These are phyloP conservation scores for Cephalopholis sonnerati DNA, from an alignment of 2,113 vertebrate genomes.

Conservation along the genomic window DNA sequence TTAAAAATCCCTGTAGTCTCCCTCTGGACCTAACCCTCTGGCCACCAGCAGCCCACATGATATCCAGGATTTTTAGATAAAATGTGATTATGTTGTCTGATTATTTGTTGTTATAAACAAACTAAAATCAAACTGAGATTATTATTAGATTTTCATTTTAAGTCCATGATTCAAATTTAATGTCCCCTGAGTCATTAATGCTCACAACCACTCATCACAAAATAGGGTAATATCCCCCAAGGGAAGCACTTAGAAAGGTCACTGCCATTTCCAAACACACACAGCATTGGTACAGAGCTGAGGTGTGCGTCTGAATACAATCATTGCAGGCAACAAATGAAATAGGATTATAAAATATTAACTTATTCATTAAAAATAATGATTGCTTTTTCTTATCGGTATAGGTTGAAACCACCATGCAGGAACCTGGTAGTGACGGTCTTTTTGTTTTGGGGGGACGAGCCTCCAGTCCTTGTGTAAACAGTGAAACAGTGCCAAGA, in stretches of 20 bases:
- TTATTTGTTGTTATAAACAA: neutral
- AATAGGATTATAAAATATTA: slow-evolving; percentile 17
- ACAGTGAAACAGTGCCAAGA: slow-evolving; percentile 39
- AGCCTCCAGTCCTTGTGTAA: slow-evolving; percentile 21
- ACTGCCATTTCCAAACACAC: slow-evolving; percentile 24
- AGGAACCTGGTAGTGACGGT: neutral
- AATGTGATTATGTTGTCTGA: neutral
- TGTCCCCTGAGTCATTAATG: slow-evolving; percentile 12
- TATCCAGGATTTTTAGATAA: neutral
- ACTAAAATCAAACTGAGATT: neutral
- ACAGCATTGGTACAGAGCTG: neutral
- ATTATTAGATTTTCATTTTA: too few relatives aligned
- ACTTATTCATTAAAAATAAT: slow-evolving; percentile 26
- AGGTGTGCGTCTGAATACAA: neutral
- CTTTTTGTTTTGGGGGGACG: neutral
- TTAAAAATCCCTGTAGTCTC: too few relatives aligned
- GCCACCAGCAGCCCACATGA: too few relatives aligned
- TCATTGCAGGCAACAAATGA: neutral
- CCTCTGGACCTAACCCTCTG: neutral
- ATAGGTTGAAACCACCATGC: neutral
- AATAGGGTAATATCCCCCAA: neutral
- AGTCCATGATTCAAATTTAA: neutral
- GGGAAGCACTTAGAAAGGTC: slow-evolving; percentile 27
- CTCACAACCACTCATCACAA: neutral
- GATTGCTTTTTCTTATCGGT: slow-evolving; percentile 11